Base-by-base conservation (phyloP, 1,140 invertebrate genomes). In the Bombus sylvicola region DNA sequence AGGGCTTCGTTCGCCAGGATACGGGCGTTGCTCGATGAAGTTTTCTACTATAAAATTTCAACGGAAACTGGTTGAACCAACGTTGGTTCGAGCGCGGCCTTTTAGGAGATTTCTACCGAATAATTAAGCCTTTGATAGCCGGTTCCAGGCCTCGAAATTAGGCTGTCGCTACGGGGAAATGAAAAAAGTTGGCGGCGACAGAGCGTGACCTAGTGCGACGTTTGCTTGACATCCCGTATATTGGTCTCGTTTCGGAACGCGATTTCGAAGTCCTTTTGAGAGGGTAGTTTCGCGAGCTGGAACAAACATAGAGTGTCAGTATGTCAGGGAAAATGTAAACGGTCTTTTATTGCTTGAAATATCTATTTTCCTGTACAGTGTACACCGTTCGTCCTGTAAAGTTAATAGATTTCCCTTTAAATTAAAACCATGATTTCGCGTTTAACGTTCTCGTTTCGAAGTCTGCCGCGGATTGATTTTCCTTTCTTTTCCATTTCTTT, bases 101-200 rank as follows among this genome's bases (percentile, higher is more conserved):
- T 64, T 62, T n/a, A n/a, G 18, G 10, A 47, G n/a, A 74, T 41
- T 37, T n/a, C 25, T 72, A 41, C 69, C 74, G 74, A 83, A 78
- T 83, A 68, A 76, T 66, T 39, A 68, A 77, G 28, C 81, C 81
- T 78, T 83, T 78, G 81, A 69, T 47, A 41, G 43, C 34, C 34
- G 31, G 18, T 10, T 4, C 47, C 22, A 37, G 37, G 37, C 13
- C 68, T 53, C 53, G 34, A 69, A 78, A 83, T 83, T 57, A 83
- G 81, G 74, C 81, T 77, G 43, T 77, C 62, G 43, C 25, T 69
- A 57, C 81, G 64, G 47, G 62, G 39, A 83, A 83, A 83, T 83
- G 81, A 83, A 83, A 83, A 83, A 83, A 83, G 81, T 83, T 83
- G 37, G 22, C 39, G n/a, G 13, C 39, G 37, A 43, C 77, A 41